Conservation (phyloP, 53 echinoderm and acorn worm genomes). For the Astropecten irregularis region DNA sequence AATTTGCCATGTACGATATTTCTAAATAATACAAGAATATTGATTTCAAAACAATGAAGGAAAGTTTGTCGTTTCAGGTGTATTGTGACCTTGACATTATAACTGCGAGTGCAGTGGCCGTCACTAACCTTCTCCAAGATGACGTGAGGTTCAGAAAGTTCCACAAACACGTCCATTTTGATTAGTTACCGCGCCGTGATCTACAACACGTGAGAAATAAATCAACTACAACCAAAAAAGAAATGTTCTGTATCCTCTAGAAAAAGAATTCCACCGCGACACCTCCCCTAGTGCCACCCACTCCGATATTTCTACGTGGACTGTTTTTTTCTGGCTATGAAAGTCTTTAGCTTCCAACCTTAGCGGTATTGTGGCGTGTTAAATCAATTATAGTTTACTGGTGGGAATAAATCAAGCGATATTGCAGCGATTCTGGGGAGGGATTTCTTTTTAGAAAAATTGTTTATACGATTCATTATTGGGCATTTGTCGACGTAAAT, state of each 20-base stretch:
- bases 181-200: background rate
- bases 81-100: too few relatives aligned
- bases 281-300: slow-evolving; percentile 9
- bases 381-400: slow-evolving; percentile 43
- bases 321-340: too few relatives aligned
- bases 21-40: too few relatives aligned
- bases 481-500: background rate
- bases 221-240: background rate
- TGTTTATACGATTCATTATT: slow-evolving; percentile 17
- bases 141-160: too few relatives aligned
- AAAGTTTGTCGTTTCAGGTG: too few relatives aligned
- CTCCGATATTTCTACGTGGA: too few relatives aligned
- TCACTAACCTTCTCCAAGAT: too few relatives aligned
- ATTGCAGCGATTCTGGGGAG: background rate
- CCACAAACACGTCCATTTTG: too few relatives aligned
- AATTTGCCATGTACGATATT: too few relatives aligned
- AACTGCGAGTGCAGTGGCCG: too few relatives aligned
- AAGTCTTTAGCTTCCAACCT: too few relatives aligned
- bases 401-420: slow-evolving; percentile 22
- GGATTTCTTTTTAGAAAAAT: background rate
- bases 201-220: slow-evolving; percentile 21
- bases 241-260: background rate
- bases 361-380: slow-evolving; percentile 3
- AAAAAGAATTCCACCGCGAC: background rate
- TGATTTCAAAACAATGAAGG: too few relatives aligned